phyloP scores from a whole-genome alignment of 30 jellyfish, hydroid and myxozoan species.

The Morbakka virulenta region DNA sequence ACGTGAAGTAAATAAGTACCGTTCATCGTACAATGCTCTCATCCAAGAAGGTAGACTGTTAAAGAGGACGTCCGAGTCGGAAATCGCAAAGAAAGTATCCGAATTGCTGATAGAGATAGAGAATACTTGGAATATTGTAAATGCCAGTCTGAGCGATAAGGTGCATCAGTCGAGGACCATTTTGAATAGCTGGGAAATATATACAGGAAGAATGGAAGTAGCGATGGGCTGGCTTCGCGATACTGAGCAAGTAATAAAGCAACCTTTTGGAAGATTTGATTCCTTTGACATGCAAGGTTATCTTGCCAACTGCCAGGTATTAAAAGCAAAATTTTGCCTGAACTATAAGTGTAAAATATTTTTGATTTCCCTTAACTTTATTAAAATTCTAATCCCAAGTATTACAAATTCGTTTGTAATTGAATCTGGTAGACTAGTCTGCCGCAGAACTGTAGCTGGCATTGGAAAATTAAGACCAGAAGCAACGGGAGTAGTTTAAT shows the following conservation, averaged over 20 bases:
- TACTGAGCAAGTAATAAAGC: conserved; percentile 49
- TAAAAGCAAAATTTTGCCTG: background rate
- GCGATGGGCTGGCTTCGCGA: conserved; percentile 84
- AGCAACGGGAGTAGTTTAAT: too few species aligned
- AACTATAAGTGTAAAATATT: too few species aligned
- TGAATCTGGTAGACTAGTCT: too few species aligned
- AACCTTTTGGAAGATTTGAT: conserved; percentile 54
- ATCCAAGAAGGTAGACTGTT: conserved; percentile 30
- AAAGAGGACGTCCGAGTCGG: conserved; percentile 4
- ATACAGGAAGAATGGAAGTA: conserved; percentile 81
- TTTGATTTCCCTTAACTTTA: too few species aligned
- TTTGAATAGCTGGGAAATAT: conserved; percentile 80
- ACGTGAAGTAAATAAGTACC: conserved; percentile 19
- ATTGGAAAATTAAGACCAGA: too few species aligned
- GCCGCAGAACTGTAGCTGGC: too few species aligned
- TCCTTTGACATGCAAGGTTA: conserved; percentile 42
- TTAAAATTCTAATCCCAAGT: too few species aligned
- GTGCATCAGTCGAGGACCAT: conserved; percentile 30
- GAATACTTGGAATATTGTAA: conserved; percentile 32
- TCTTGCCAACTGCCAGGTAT: conserved; percentile 61
- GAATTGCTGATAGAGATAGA: conserved; percentile 38
- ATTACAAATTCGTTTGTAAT: too few species aligned
- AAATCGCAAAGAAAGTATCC: conserved; percentile 2
- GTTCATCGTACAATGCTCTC: conserved; percentile 43
- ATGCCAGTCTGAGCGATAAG: conserved; percentile 15